Conservation (phyloP, 2,113 vertebrate genomes). For the Rhagologus leucostigma region DNA sequence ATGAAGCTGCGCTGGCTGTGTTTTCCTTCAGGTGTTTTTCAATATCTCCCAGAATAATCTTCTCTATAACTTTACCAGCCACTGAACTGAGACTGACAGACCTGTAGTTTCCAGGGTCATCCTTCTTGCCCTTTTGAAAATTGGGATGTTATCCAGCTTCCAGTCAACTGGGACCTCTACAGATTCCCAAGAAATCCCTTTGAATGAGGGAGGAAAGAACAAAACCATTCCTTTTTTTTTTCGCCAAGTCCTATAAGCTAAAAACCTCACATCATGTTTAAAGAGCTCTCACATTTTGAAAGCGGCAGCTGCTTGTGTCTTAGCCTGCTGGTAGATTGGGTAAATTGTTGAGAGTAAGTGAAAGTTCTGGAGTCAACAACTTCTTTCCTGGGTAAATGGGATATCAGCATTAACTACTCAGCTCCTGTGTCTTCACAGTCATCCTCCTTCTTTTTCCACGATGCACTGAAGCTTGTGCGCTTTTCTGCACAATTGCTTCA, state of each 20-base stretch:
- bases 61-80: not conserved
- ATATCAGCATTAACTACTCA: not conserved
- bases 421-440: not conserved
- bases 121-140: not conserved
- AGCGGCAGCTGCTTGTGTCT: rapidly evolving
- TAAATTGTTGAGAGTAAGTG: not conserved
- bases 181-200: not conserved
- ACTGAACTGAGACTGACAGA: not conserved
- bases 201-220: not conserved
- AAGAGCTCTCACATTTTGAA: not conserved
- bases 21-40: not conserved
- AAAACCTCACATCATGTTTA: not conserved
- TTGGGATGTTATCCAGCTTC: not conserved
- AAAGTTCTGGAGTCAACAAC: not conserved
- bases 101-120: not conserved
- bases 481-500: not conserved
- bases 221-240: not conserved
- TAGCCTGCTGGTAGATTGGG: not conserved
- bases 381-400: not conserved
- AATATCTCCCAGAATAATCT: not conserved
- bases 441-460: not conserved
- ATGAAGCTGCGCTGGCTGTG: not conserved
- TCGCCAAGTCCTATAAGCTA: not conserved
- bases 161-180: not conserved
- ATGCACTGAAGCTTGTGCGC: not conserved